Conservation (phyloP, 2,113 vertebrate genomes). For the Lamprotornis superbus region DNA sequence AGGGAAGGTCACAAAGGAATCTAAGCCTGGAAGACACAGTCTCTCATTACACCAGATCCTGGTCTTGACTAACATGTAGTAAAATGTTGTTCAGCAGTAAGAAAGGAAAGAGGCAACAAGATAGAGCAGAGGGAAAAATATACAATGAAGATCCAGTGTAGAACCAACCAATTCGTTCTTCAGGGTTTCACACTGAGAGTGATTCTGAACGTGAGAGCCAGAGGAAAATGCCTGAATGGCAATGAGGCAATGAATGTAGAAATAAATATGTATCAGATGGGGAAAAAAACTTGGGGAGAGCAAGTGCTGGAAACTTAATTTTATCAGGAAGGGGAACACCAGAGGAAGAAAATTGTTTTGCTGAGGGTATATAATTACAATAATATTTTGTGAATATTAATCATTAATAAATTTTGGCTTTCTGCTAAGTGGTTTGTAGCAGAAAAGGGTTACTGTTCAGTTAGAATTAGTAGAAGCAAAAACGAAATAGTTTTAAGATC, state of each 20-base stretch:
- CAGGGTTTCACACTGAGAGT: neutral
- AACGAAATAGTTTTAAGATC: neutral
- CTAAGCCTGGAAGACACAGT: neutral
- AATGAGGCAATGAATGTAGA: neutral
- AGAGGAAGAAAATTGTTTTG: neutral
- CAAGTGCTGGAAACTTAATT: neutral
- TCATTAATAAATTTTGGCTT: neutral
- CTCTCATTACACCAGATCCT: neutral
- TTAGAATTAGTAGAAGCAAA: neutral
- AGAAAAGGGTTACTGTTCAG: neutral
- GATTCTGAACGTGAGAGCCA: fast-evolving
- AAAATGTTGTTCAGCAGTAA: neutral
- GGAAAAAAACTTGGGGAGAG: neutral
- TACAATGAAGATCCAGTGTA: neutral
- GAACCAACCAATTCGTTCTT: neutral
- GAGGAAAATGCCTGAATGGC: neutral
- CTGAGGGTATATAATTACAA: neutral
- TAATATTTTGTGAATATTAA: neutral
- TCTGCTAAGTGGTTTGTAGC: neutral
- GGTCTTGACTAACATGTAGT: neutral
- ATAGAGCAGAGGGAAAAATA: neutral
- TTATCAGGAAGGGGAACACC: neutral
- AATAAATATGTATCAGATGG: neutral
- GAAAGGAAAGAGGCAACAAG: neutral
- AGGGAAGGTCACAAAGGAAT: neutral